Conservation (phyloP, 2,888 invertebrate genomes). For the Lutraria lutraria region DNA sequence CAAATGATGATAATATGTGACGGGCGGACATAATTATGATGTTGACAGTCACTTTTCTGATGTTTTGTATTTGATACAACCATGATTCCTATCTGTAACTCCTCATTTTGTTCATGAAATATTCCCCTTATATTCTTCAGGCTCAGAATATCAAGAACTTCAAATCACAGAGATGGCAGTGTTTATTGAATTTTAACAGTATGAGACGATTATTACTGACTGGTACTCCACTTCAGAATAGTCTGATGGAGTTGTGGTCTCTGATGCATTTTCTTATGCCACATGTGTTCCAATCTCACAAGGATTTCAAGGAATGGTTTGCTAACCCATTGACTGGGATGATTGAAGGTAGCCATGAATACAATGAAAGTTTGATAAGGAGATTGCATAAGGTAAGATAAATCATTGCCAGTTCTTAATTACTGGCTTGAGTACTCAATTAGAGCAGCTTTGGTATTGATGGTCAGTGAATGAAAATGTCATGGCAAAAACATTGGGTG, state of each 20-base stretch:
- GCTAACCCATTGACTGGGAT: conserved; percentile 98
- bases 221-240: conserved; percentile 99
- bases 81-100: too few species aligned
- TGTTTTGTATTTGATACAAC: not conserved
- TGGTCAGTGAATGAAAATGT: too few species aligned
- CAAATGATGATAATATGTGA: conserved; percentile 45
- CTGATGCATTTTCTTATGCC: conserved; percentile 99
- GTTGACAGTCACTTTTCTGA: conserved; percentile 55
- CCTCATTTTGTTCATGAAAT: not conserved
- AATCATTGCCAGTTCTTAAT: not conserved
- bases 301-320: conserved; percentile 98
- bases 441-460: too few species aligned
- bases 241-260: conserved; percentile 98
- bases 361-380: conserved; percentile 95
- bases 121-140: conserved; percentile 86
- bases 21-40: conserved; percentile 54
- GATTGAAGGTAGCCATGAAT: conserved; percentile 97
- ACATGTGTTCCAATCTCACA: conserved; percentile 92
- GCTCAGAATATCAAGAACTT: conserved; percentile 99
- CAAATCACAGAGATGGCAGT: conserved; percentile 99
- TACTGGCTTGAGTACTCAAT: not conserved
- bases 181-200: conserved; percentile 97
- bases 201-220: conserved; percentile 93
- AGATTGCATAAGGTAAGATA: conserved; percentile 92
- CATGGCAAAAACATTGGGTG: too few species aligned